Evolutionary conservation across 30 jellyfish, hydroid and myxozoan species (phyloP), one percentile per base, ranked within the genome.

Genomic region (Clytia hemisphaerica): DNA sequence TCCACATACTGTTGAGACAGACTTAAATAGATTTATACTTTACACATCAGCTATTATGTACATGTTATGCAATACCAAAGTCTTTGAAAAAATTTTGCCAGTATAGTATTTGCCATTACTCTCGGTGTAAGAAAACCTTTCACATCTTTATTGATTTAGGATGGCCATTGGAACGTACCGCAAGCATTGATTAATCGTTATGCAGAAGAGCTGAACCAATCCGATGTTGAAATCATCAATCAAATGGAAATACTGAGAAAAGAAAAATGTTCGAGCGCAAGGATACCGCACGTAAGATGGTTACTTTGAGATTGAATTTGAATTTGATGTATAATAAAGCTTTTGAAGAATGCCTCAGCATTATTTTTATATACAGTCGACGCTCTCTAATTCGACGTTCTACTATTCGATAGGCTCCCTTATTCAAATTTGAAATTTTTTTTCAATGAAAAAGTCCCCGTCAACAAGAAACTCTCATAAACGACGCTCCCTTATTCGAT

Each of bases 101-200:
- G n/a, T n/a, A n/a, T n/a, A n/a, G n/a, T n/a, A n/a, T n/a, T n/a
- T n/a, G n/a, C n/a, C n/a, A n/a, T n/a, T n/a, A n/a, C n/a, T n/a
- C n/a, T n/a, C 53, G n/a, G 53, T 12, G 12, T 12, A 42, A 42
- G 53, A 12, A 12, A 42, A 55, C 10, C 55, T 6, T 38, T 3
- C 37, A 10, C 30, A 24, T 16, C 15, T 59, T 34, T 6, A 14
- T 26, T 27, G 36, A 66, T 36, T 21, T 48, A 87, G 97, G 93
- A 87, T 49, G 97, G 97, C 19, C 31, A 71, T 25, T 87, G 97
- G 97, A 71, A 60, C 26, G 80, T 87, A 2, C 97, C 97, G 9
- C 37, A 3, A 33, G 82, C 82, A 27, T 42, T 87, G 65, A 70
- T 71, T 2, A 55, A 46, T 29, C 57, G 97, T 21, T 87, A 78